Evolutionary conservation across 2,888 invertebrate species (phyloP).

Genomic region (Tiliacea aurago): DNA sequence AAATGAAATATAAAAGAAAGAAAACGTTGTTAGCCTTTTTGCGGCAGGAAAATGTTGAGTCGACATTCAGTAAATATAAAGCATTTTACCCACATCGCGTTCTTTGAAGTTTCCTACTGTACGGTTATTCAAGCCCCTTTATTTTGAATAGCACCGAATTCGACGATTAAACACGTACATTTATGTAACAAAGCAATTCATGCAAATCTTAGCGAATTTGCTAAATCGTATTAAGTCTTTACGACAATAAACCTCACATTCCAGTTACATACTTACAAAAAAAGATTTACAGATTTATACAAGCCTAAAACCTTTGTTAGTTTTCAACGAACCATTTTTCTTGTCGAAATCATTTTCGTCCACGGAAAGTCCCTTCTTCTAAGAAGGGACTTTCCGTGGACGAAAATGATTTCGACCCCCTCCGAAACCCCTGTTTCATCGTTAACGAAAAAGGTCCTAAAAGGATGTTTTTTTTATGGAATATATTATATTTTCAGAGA

Average conservation of each 20-base stretch:
- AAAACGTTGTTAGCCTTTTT: slow-evolving; percentile 17
- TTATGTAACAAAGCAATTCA: slow-evolving; percentile 35
- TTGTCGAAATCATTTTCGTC: slow-evolving; percentile 48
- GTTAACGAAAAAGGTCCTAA: slow-evolving; percentile 3
- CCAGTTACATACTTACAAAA: slow-evolving; percentile 5
- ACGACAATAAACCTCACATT: slow-evolving; percentile 35
- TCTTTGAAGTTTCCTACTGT: slow-evolving; percentile 17
- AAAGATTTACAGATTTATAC: slow-evolving; percentile 12
- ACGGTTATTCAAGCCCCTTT: not conserved
- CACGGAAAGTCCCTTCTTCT: slow-evolving; percentile 19
- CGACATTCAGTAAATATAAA: slow-evolving; percentile 23
- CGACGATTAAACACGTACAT: slow-evolving; percentile 31
- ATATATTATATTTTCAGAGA: slow-evolving; percentile 86
- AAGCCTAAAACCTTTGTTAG: slow-evolving; percentile 35
- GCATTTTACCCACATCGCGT: slow-evolving; percentile 10
- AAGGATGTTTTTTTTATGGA: slow-evolving; percentile 43
- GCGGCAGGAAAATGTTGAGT: slow-evolving; percentile 8
- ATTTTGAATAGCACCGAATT: slow-evolving; percentile 8
- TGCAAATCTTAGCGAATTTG: slow-evolving; percentile 24
- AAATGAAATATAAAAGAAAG: slow-evolving; percentile 29
- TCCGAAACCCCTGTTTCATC: slow-evolving; percentile 35
- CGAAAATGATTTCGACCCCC: too few species aligned
- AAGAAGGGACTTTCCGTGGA: too few species aligned
- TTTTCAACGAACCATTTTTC: slow-evolving; percentile 48
- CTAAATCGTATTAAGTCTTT: slow-evolving; percentile 34